Evolutionary conservation across 2,888 invertebrate species (phyloP).

Genomic region (Andrena praecox): DNA sequence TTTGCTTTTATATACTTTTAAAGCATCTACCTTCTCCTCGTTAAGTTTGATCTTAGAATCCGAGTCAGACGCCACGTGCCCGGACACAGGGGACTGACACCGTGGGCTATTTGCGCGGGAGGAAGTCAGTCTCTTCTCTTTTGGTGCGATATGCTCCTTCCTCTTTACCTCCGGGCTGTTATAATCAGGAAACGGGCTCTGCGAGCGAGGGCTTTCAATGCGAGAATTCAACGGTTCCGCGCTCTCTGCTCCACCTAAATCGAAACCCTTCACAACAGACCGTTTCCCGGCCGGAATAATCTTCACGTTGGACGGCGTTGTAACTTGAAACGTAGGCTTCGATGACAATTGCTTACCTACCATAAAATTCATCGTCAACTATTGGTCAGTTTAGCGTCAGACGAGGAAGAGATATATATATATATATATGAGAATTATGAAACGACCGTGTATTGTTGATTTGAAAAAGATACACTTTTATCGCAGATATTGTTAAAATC

Average conservation of each 20-base stretch:
- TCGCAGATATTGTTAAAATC: neutral
- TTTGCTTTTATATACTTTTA: constrained; percentile 89
- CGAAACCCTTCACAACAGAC: constrained; percentile 79
- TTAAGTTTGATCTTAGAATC: constrained; percentile 84
- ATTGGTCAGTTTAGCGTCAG: constrained; percentile 9
- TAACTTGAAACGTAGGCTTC: constrained; percentile 72
- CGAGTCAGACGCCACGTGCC: constrained; percentile 79
- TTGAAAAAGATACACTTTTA: constrained; percentile 26
- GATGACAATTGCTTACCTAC: constrained; percentile 86
- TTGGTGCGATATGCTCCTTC: constrained; percentile 82
- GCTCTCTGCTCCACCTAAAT: constrained; percentile 75
- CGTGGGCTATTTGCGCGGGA: constrained; percentile 87
- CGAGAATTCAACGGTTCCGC: constrained; percentile 71
- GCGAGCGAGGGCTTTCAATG: constrained; percentile 76
- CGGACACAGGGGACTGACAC: constrained; percentile 90
- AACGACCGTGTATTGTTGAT: constrained; percentile 26
- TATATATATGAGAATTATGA: constrained; percentile 1
- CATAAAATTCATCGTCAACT: constrained; percentile 82
- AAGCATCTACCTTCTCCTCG: constrained; percentile 87
- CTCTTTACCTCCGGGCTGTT: constrained; percentile 78
- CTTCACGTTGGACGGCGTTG: constrained; percentile 76
- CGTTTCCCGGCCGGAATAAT: constrained; percentile 78
- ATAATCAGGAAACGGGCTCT: constrained; percentile 78
- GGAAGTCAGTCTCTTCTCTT: constrained; percentile 76
- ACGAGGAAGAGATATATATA: constrained; percentile 6